These are phyloP conservation scores for Tragulus kanchil DNA, from an alignment of 2,113 vertebrate species.

Conservation along the genomic window DNA sequence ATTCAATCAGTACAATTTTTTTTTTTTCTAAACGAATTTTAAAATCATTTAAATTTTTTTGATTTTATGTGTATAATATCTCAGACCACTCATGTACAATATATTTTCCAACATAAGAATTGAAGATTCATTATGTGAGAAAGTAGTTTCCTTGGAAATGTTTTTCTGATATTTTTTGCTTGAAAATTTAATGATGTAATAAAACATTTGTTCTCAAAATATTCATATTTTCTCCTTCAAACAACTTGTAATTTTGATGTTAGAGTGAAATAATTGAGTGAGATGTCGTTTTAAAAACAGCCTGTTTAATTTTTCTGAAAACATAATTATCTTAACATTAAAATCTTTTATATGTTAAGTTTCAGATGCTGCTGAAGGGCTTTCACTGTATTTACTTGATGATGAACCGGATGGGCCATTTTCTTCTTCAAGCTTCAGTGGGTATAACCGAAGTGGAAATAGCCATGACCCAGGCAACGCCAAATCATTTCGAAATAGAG, in stretches of 20 bases:
- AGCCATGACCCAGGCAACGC: conserved; percentile 84
- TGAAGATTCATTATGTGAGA: not conserved
- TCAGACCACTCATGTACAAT: not conserved
- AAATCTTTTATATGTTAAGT: conserved; percentile 81
- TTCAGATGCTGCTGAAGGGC: conserved; percentile 91
- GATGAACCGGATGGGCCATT: conserved; percentile 91
- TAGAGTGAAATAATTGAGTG: not conserved
- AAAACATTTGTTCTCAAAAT: conserved; percentile 52
- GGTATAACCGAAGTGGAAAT: conserved; percentile 86
- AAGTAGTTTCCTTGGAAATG: not conserved
- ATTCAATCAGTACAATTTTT: not conserved
- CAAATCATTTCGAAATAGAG: conserved; percentile 89
- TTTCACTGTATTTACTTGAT: conserved; percentile 87
- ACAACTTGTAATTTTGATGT: not conserved
- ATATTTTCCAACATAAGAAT: conserved; percentile 10
- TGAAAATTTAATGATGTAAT: conserved; percentile 36
- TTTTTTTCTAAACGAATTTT: no score
- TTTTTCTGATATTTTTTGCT: conserved; percentile 29
- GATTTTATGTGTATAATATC: no score
- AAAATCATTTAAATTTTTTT: no score
- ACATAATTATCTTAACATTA: conserved; percentile 52
- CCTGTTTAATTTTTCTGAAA: conserved; percentile 36
- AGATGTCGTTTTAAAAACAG: conserved; percentile 46
- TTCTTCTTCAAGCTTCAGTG: conserved; percentile 91
- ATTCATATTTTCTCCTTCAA: conserved; percentile 21